phyloP scores from a whole-genome alignment of 2,888 invertebrate species.

The Harmothoe impar region DNA sequence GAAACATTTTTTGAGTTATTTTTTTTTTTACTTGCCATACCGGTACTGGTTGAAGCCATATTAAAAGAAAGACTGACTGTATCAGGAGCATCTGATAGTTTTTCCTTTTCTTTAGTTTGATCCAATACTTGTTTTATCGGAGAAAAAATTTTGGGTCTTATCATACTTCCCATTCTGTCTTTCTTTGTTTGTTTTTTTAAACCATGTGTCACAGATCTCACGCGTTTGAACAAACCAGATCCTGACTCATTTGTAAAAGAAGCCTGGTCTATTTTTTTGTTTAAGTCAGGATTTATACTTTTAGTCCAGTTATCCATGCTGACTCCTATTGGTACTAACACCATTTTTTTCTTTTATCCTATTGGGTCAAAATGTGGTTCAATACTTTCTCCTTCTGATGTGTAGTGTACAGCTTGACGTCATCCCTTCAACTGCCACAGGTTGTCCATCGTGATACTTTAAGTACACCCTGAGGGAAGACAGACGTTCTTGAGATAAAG shows the following conservation, averaged over 20 bases:
- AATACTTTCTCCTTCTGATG: not conserved
- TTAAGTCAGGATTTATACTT: not conserved
- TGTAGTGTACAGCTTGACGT: too few relatives aligned
- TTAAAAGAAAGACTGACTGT: not conserved
- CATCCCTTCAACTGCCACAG: too few relatives aligned
- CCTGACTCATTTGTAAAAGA: not conserved
- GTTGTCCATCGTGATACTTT: not conserved
- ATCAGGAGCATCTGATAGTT: not conserved
- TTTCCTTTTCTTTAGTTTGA: constrained; percentile 19
- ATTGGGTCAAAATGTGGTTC: not conserved
- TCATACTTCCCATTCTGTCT: not conserved
- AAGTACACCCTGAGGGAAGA: not conserved
- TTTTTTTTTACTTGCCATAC: not conserved
- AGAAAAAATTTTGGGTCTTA: not conserved
- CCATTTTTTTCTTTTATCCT: not conserved
- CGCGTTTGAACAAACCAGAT: not conserved
- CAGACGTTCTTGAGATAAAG: not conserved
- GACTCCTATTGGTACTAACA: too few relatives aligned
- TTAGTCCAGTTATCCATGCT: too few relatives aligned
- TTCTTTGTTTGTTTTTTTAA: too few relatives aligned
- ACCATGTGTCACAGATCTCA: not conserved
- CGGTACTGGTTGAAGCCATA: not conserved
- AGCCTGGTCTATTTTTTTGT: not conserved
- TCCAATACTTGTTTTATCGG: not conserved
- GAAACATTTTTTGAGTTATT: too few relatives aligned